These are phyloP conservation scores for Enteromius treurensis DNA, from an alignment of 2,797 vertebrate genomes.

Conservation along the genomic window DNA sequence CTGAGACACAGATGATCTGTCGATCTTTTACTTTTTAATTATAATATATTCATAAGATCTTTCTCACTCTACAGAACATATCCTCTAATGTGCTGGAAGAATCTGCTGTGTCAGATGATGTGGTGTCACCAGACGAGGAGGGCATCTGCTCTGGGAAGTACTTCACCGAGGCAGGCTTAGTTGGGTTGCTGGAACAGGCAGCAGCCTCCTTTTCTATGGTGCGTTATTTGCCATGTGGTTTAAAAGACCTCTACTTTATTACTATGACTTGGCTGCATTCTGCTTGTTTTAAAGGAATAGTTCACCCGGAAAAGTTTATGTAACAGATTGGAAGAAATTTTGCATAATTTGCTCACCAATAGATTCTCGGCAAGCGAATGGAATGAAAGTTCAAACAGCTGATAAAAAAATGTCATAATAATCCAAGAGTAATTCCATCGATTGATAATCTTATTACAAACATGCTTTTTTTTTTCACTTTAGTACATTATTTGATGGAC, in stretches of 20 bases:
- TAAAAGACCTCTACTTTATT: neutral
- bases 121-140: conserved; percentile 98
- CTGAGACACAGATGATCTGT: neutral
- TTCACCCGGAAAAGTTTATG: neutral
- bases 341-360: neutral
- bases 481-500: neutral
- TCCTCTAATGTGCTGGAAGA: conserved; percentile 98
- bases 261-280: neutral
- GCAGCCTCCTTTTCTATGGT: conserved; percentile 98
- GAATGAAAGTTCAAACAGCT: neutral
- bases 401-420: neutral
- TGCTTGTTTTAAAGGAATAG: neutral
- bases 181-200: conserved; percentile 96
- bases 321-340: neutral
- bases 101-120: conserved; percentile 97
- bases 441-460: too few relatives aligned
- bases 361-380: too few relatives aligned
- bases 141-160: conserved; percentile 99
- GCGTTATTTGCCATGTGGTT: conserved; percentile 52
- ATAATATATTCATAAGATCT: neutral
- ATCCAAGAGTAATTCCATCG: neutral
- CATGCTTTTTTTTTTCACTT: neutral
- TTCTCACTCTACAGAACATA: conserved; percentile 83
- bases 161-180: conserved; percentile 96
- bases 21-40: too few relatives aligned